A percentile compares a stretch with the other conserved stretches of the same genome.
phyloP scores from a whole-genome alignment of 2,888 invertebrate species.

The Parascotia fuliginaria region DNA sequence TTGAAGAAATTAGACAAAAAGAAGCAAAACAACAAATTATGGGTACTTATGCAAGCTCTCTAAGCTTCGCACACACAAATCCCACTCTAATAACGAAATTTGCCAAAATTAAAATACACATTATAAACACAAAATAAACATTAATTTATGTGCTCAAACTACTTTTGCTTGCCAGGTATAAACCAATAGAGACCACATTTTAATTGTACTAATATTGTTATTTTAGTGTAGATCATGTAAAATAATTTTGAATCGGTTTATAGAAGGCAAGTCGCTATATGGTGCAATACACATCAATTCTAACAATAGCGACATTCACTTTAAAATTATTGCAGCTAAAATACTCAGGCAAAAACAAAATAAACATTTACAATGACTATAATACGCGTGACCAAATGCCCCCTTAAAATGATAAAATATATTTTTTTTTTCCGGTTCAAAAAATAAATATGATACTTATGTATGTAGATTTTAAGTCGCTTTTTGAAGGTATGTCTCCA shows the following conservation, averaged over 20 bases:
- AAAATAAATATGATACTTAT: not conserved
- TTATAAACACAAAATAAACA: conserved; percentile 48
- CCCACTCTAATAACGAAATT: conserved; percentile 63
- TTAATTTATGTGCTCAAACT: conserved; percentile 41
- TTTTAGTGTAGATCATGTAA: not conserved
- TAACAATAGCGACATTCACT: conserved; percentile 64
- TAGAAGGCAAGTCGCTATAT: conserved; percentile 58
- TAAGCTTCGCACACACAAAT: conserved; percentile 69
- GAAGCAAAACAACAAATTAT: conserved; percentile 73
- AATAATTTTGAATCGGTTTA: conserved; percentile 32
- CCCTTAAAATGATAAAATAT: conserved; percentile 34
- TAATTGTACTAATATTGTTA: not conserved
- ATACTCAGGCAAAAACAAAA: conserved; percentile 54
- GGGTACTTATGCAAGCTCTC: conserved; percentile 71
- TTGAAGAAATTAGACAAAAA: conserved; percentile 88
- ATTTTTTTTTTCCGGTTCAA: conserved; percentile 5
- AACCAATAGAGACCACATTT: not conserved
- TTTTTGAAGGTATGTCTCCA: conserved; percentile 5
- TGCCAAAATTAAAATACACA: conserved; percentile 45
- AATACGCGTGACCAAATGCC: conserved; percentile 60
- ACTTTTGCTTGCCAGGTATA: conserved; percentile 51
- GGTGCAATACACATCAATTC: conserved; percentile 55
- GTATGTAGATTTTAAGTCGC: conserved; percentile 4
- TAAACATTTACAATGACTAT: conserved; percentile 25
- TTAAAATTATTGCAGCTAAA: conserved; percentile 50